phyloP scores from a whole-genome alignment of 2,113 vertebrate genomes.

The Monarcha castaneiventris region DNA sequence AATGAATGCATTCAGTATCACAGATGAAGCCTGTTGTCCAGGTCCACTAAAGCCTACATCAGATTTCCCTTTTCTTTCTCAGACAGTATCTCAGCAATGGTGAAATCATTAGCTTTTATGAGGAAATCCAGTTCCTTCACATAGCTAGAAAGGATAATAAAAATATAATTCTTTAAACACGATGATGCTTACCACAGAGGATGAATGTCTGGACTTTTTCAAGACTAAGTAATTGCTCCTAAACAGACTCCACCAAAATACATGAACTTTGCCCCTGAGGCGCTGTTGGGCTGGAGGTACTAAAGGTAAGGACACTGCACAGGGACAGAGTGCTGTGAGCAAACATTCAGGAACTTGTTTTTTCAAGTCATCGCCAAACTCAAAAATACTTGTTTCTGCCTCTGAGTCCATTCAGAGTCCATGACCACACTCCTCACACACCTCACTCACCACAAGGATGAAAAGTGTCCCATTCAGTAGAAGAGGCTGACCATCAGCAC shows the following conservation, averaged over 20 bases:
- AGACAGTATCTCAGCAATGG: background rate
- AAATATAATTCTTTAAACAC: background rate
- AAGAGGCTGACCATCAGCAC: accelerated
- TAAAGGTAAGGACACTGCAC: background rate
- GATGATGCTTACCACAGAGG: background rate
- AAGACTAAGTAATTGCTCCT: background rate
- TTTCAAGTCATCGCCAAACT: background rate
- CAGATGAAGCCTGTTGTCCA: background rate
- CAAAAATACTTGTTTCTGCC: background rate
- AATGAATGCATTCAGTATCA: background rate
- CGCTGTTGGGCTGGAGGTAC: background rate
- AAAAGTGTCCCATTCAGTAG: background rate
- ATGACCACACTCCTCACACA: background rate
- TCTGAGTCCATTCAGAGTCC: background rate
- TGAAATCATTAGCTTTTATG: background rate
- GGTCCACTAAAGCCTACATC: background rate
- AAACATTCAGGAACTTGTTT: background rate
- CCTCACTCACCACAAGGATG: background rate
- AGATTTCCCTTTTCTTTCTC: background rate
- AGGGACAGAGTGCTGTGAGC: background rate
- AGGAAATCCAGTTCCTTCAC: background rate
- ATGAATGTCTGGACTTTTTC: background rate
- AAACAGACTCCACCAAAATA: background rate
- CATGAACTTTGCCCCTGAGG: background rate
- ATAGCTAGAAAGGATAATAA: background rate